phyloP scores from a whole-genome alignment of 2,113 vertebrate genomes.

The Chionodraco myersi region DNA sequence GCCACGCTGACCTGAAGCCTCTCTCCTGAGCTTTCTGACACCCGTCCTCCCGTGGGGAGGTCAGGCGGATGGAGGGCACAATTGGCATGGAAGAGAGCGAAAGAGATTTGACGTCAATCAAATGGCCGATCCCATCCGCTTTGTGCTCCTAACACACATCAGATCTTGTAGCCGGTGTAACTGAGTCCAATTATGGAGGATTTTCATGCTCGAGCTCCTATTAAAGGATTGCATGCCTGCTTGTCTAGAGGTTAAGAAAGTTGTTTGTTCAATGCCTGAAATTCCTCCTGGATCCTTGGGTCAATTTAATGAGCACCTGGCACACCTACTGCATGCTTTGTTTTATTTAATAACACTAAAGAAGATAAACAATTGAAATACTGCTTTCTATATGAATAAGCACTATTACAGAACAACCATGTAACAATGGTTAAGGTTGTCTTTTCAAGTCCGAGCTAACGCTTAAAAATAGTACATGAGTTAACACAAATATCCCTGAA shows the following conservation, averaged over 20 bases:
- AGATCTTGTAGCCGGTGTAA: slow-evolving; percentile 28
- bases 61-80: slow-evolving; percentile 23
- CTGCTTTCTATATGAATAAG: neutral
- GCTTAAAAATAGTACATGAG: neutral
- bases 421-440: neutral
- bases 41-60: slow-evolving; percentile 43
- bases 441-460: neutral
- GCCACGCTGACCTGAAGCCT: slow-evolving; percentile 60
- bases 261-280: neutral
- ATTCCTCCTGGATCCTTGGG: neutral
- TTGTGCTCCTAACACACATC: slow-evolving; percentile 60
- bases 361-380: neutral
- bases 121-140: slow-evolving; percentile 57
- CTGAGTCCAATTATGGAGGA: slow-evolving; percentile 12
- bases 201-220: slow-evolving; percentile 16
- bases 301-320: neutral
- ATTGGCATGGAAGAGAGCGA: slow-evolving; percentile 2
- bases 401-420: neutral
- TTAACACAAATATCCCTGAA: neutral
- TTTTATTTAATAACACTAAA: neutral
- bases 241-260: slow-evolving; percentile 6
- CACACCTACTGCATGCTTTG: neutral
- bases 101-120: slow-evolving; percentile 78
- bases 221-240: slow-evolving; percentile 1
- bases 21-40: slow-evolving; percentile 46